These are phyloP conservation scores for Callosobruchus maculatus DNA, from an alignment of 2,888 invertebrate species.

Conservation along the genomic window DNA sequence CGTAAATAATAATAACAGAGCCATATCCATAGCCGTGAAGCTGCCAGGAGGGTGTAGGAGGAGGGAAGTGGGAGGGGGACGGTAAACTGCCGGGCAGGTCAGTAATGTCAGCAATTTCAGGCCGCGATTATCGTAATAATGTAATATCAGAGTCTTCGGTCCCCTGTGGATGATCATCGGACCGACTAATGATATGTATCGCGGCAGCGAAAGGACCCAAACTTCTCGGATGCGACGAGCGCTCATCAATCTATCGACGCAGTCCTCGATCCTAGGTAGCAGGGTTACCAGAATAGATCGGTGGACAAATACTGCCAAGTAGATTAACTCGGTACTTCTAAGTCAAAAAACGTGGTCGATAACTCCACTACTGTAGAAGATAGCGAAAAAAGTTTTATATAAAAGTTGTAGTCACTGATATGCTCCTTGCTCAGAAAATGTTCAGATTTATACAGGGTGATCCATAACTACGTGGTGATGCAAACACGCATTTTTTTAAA, in stretches of 20 bases:
- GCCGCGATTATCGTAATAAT: constrained; percentile 39
- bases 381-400: too few species aligned
- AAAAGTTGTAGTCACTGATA: too few species aligned
- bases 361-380: too few species aligned
- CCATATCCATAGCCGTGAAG: not conserved
- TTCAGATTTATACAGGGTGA: too few species aligned
- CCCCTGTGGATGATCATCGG: not conserved
- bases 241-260: not conserved
- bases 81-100: constrained; percentile 26
- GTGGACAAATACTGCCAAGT: too few species aligned
- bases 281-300: too few species aligned
- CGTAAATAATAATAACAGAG: not conserved
- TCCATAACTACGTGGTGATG: too few species aligned
- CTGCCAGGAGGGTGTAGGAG: constrained; percentile 1
- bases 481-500: too few species aligned
- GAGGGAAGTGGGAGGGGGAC: constrained; percentile 4
- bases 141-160: constrained; percentile 33
- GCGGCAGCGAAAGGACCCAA: not conserved
- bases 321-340: too few species aligned
- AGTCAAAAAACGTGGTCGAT: too few species aligned
- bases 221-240: not conserved
- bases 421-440: too few species aligned
- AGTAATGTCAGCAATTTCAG: constrained; percentile 38
- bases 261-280: not conserved
- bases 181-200: constrained; percentile 26